Base-by-base conservation (phyloP, 2,113 vertebrate genomes). In the Elephas maximus region DNA sequence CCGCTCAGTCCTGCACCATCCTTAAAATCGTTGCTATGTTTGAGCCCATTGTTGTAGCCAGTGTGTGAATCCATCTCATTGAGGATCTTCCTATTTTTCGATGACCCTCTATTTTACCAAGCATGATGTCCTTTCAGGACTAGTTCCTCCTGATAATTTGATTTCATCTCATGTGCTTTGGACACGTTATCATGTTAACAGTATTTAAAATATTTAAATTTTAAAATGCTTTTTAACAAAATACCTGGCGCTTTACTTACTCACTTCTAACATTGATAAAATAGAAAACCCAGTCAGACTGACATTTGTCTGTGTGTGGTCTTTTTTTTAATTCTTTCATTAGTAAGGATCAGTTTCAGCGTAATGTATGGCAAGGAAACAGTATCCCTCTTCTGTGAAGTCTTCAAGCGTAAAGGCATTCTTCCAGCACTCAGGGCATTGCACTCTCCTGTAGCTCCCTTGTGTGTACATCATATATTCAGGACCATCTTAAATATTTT, bases 171-270 rank as follows among this genome's bases (percentile, higher is more conserved):
- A 10, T 10, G 10, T 48, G 10, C 48, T 48, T 48, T 48, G 48
- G 48, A 48, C 48, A 48, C 6, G 48, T 48, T 48, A 48, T 48
- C 10, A 10, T 57, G 53, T 96, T 87, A 76, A 86, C 88, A 48
- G 73, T 24, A 89, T 80, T 95, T 81, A 37, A 89, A 93, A 85
- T 26, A 79, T 45, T 92, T 91, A 28, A 83, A 80, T 77, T 96
- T 87, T 17, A 86, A 88, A 53, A 51, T 48, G 10, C 1, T 83
- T 60, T 81, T 89, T 62, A 87, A 73, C 60, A 90, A 80, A 86
- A 26, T 17, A 53, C 21, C 24, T 90, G 26, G 65, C 23, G 69
- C 90, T 93, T 92, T 76, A 87, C 23, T 78, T 91, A 65, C 45
- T 90, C 30, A 80, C 37, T 41, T 45, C 18, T 90, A 67, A 60